Evolutionary conservation across 2,888 invertebrate species (phyloP), one percentile per base, ranked within the genome.

Genomic region (Lottia scabra): DNA sequence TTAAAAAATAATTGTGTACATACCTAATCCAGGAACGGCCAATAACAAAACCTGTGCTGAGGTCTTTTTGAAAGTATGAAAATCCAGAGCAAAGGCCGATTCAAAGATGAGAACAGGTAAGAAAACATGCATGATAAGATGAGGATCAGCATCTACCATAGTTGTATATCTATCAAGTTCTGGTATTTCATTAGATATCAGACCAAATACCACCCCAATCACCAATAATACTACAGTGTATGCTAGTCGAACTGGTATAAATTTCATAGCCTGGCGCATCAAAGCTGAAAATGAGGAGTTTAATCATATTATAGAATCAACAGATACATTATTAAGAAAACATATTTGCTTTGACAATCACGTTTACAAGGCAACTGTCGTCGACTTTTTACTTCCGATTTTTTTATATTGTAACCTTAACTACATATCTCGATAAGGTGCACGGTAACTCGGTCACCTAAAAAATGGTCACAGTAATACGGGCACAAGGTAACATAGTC

Each of bases 51-150:
- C 85, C 72, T 87, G 88, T 6, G 79, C 70, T 23, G 86, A 77
- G 10, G 85, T 83, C 69, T 83, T 87, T 70, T 85, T 70, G 74
- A 90, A 89, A 2, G 85, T 87, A 73, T 90, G 88, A 15, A 86
- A 82, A 48, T 90, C 88, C 85, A 90, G 85, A 8, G 85, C 85
- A 75, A 88, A 90, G 0, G 90, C 89, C 4, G 89, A 87, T 72
- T 90, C 90, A 79, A 89, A 90, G 46, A 90, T 86, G 43, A 90
- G 83, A 27, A 89, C 84, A 0, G 90, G 90, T 27, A 90, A 80
- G 70, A 90, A 89, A 26, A 88, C 81, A 67, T 85, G 82, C 66
- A 89, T 85, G 38, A 89, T 80, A 6, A 87, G 80, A 71, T 87
- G 87, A 5, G 89, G 89, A 69, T 88, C 85, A 6, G 83, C 73